phyloP scores from a whole-genome alignment of 2,113 vertebrate genomes.

The Chaetorhynchus papuensis region DNA sequence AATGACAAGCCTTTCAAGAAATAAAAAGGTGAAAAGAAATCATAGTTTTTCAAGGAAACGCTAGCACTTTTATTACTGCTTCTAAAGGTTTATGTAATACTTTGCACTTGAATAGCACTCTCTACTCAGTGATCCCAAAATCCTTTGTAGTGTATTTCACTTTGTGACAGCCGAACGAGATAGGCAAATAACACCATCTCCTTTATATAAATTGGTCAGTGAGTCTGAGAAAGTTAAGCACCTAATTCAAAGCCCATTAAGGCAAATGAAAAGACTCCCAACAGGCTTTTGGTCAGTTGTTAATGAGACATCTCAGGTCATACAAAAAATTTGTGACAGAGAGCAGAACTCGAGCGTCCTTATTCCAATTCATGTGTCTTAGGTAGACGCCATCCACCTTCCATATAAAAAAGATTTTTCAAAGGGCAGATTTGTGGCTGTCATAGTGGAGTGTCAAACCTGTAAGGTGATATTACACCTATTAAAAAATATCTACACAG shows the following conservation, averaged over 20 bases:
- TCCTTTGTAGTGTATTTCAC: conserved; percentile 23
- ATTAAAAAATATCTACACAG: neutral
- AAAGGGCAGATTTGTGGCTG: conserved; percentile 9
- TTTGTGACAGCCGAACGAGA: neutral
- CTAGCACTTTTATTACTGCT: conserved; percentile 32
- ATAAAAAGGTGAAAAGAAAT: conserved; percentile 13
- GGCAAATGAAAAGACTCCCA: conserved; percentile 52
- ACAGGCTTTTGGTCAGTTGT: conserved; percentile 35
- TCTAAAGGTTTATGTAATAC: conserved; percentile 16
- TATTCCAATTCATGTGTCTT: neutral
- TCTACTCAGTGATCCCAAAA: conserved; percentile 8
- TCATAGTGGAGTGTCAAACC: neutral
- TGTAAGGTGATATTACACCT: neutral
- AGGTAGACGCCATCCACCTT: neutral
- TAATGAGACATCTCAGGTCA: conserved; percentile 42
- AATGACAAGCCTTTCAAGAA: neutral
- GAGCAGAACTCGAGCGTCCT: conserved; percentile 26
- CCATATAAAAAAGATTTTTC: neutral
- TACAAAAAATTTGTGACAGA: conserved; percentile 43
- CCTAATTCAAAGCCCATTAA: conserved; percentile 54
- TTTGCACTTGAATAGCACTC: conserved; percentile 12
- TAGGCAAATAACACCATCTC: conserved; percentile 24
- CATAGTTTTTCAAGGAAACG: neutral
- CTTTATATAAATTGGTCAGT: conserved; percentile 34
- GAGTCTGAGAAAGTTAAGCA: conserved; percentile 47